Base-by-base conservation (phyloP, 2,888 invertebrate genomes). In the Lomographa bimaculata region DNA sequence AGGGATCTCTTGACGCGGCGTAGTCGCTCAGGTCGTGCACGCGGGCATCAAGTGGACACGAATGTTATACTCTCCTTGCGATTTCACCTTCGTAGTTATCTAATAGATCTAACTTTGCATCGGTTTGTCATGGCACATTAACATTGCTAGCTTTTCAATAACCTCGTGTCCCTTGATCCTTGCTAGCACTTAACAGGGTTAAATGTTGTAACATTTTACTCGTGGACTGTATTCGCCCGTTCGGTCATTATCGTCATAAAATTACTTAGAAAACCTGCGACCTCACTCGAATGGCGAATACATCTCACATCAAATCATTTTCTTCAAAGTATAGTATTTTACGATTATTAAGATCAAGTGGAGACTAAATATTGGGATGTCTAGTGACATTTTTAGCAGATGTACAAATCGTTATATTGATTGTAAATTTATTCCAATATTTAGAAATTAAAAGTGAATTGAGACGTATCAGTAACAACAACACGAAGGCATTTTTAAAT, bases 81-180 rank as follows among this genome's bases (percentile, higher is more conserved):
- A 52, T 65, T 73, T 71, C 64, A 70, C 69, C 68, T 70, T 58
- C 62, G 54, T 68, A 54, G 62, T 64, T 44, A 34, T 64, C 64
- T 60, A 60, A 55, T 67, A 62, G 63, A 57, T 70, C 70, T 79
- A 80, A 82, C 73, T 65, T 64, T 76, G 74, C 76, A 80, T 79
- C 60, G 54, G 66, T 66, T 59, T 72, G 65, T 63, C 63, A 71
- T 65, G 58, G 65, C 71, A 58, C 56, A 72, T 79, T 85, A 84
- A 82, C 80, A 78, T 64, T 70, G 68, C 71, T 73, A 74, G 73
- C 69, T 77, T 78, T 72, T 69, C 46, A 66, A 73, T 83, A 80
- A 83, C 76, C 79, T 83, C 81, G 85, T 87, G 86, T 86, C 87
- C 81, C 83, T 87, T 85, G 84, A 74, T 78, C 64, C 84, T 72